phyloP scores from a whole-genome alignment of 2,888 invertebrate species.

The Sepioteuthis lessoniana region DNA sequence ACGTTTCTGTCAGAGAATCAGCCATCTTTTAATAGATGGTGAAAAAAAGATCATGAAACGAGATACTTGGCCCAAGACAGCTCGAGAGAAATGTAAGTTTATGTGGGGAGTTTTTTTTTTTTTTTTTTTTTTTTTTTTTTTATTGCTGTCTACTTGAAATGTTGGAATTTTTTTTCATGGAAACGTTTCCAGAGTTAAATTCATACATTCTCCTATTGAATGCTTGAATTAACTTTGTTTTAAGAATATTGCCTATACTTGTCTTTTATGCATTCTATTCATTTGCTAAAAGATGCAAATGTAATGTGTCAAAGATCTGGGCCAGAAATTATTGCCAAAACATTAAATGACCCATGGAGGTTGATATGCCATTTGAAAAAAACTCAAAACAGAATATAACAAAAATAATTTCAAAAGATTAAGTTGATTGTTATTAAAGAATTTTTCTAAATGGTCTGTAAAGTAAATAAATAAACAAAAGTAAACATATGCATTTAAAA shows the following conservation, averaged over 20 bases:
- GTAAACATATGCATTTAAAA: too few species aligned
- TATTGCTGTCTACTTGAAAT: background rate
- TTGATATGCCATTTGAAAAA: too few species aligned
- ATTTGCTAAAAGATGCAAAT: background rate
- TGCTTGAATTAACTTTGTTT: background rate
- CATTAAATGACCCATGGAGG: too few species aligned
- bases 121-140: background rate
- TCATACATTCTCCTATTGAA: background rate
- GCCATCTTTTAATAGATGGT: slow-evolving; percentile 15
- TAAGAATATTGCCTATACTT: background rate
- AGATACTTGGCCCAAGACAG: background rate
- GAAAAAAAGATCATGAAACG: slow-evolving; percentile 35
- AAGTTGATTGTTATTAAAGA: background rate
- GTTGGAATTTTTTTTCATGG: background rate
- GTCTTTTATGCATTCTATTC: background rate
- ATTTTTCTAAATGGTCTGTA: background rate
- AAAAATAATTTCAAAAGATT: background rate
- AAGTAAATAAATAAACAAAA: background rate
- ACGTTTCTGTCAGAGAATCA: slow-evolving; percentile 35
- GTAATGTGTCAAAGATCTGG: background rate
- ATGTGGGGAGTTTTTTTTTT: background rate
- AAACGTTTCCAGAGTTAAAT: background rate
- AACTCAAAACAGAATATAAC: background rate
- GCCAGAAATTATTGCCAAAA: background rate
- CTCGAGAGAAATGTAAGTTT: background rate